Conservation (phyloP, 2,797 vertebrate species). For the Monodelphis domestica region DNA sequence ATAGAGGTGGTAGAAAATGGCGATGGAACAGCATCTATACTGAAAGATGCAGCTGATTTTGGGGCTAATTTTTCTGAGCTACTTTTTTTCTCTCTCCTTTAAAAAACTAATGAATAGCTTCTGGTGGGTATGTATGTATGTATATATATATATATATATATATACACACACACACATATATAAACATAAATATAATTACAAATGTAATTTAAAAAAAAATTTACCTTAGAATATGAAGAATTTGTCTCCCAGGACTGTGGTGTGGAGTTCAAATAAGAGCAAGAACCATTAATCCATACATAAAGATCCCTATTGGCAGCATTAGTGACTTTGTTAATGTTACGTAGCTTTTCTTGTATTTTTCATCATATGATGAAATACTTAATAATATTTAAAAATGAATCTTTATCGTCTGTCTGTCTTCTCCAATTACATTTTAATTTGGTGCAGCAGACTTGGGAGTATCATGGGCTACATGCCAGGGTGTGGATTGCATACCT, state of each 20-base stretch:
- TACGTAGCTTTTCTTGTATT: neutral
- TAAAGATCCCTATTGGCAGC: neutral
- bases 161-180: too few species aligned
- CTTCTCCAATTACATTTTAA: too few species aligned
- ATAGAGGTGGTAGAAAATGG: neutral
- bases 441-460: neutral
- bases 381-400: neutral
- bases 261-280: neutral
- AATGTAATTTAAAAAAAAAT: too few species aligned
- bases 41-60: neutral
- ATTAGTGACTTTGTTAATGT: neutral
- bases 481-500: neutral
- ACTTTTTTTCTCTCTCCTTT: neutral
- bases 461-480: neutral
- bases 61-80: too few species aligned
- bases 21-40: neutral
- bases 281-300: neutral
- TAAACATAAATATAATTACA: too few species aligned
- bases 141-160: too few species aligned
- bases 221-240: neutral
- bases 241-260: neutral
- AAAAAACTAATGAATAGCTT: neutral
- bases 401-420: too few species aligned
- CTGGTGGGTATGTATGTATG: neutral
- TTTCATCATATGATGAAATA: neutral